Conservation (phyloP, 2,113 vertebrate species). For the Orthonyx spaldingii region DNA sequence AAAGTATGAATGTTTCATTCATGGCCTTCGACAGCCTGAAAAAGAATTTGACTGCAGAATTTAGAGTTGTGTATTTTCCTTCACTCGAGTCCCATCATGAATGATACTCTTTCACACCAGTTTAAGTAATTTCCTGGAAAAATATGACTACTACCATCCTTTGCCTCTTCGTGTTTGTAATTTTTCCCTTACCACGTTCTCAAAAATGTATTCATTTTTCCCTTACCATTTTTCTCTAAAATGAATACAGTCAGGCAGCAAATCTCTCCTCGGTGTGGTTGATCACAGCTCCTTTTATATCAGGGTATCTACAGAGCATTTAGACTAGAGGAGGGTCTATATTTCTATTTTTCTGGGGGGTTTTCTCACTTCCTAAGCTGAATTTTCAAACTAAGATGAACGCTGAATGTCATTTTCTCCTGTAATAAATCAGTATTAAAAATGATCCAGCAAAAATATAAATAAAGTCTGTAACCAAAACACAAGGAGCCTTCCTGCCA, state of each 20-base stretch:
- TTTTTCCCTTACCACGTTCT: neutral
- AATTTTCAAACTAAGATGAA: neutral
- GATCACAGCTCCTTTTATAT: neutral
- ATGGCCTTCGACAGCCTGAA: neutral
- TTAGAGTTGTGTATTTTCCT: neutral
- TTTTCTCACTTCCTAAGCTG: neutral
- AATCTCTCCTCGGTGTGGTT: neutral
- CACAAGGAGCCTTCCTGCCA: neutral
- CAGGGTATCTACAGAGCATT: neutral
- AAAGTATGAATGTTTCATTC: constrained; percentile 47
- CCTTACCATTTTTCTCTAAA: neutral
- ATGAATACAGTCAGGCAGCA: neutral
- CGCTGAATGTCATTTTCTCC: neutral
- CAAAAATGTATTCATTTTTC: neutral
- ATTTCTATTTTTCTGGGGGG: neutral
- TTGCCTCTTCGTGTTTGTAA: neutral
- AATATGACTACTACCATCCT: neutral
- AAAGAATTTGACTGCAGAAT: neutral
- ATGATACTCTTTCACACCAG: neutral
- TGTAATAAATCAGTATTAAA: neutral
- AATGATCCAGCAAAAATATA: neutral
- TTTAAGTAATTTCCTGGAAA: constrained; percentile 16
- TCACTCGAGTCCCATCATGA: neutral
- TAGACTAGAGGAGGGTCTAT: neutral
- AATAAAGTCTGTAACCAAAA: neutral